A percentile compares a stretch with the other conserved stretches of the same genome.
phyloP scores from a whole-genome alignment of 2,888 invertebrate species.

The Sarcophaga carnaria region DNA sequence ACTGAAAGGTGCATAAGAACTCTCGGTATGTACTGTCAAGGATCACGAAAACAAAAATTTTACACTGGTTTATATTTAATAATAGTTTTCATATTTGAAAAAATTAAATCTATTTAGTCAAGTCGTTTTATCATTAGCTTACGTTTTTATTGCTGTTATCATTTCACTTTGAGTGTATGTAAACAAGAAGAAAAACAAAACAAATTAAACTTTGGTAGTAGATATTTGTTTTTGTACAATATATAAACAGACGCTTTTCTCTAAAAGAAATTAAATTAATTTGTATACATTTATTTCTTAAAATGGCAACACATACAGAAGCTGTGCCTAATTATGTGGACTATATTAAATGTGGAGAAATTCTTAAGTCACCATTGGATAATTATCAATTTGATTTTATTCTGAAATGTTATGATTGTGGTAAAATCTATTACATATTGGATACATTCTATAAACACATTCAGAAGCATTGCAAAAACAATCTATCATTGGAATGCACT shows the following conservation, averaged over 20 bases:
- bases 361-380: conserved; percentile 56
- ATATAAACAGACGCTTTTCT: neutral
- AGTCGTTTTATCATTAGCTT: neutral
- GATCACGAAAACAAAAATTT: too few relatives aligned
- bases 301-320: conserved; percentile 46
- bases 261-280: neutral
- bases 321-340: conserved; percentile 35
- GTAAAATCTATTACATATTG: conserved; percentile 43
- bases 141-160: neutral
- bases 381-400: conserved; percentile 53
- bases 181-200: conserved; percentile 47
- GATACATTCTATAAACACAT: conserved; percentile 59
- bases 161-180: conserved; percentile 21
- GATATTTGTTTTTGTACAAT: conserved; percentile 12
- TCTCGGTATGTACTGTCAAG: too few relatives aligned
- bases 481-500: neutral
- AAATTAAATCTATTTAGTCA: too few relatives aligned
- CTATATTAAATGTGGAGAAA: conserved; percentile 64
- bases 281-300: neutral
- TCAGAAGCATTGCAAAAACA: conserved; percentile 33
- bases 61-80: too few relatives aligned
- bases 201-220: neutral
- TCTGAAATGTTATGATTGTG: conserved; percentile 56
- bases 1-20: too few relatives aligned
- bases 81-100: too few relatives aligned